Evolutionary conservation across 1,140 invertebrate genomes (phyloP).

Genomic region (Listronotus oregonensis): DNA sequence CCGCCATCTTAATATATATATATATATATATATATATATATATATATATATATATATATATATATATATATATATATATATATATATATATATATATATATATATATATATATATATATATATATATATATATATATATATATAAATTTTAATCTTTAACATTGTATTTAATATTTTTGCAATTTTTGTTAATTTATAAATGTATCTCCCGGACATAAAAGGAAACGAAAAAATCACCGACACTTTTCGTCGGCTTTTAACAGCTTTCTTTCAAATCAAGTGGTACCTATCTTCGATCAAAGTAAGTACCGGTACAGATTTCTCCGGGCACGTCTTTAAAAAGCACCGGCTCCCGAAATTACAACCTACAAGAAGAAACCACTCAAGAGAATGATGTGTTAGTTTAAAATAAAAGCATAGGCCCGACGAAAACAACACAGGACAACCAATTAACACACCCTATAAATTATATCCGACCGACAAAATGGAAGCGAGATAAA

Average conservation of each 20-base stretch:
- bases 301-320: constrained; percentile 35
- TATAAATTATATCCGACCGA: constrained; percentile 44
- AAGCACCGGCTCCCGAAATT: constrained; percentile 42
- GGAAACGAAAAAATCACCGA: background rate
- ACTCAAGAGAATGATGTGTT: constrained; percentile 46
- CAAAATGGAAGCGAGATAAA: constrained; percentile 36
- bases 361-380: constrained; percentile 43
- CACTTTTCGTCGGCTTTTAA: constrained; percentile 8
- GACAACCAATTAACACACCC: constrained; percentile 43
- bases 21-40: no score
- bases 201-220: no score
- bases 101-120: no score
- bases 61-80: no score
- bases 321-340: constrained; percentile 24
- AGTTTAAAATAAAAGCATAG: constrained; percentile 47
- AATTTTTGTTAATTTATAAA: no score
- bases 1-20: no score
- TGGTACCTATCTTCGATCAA: constrained; percentile 31
- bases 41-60: no score
- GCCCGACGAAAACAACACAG: constrained; percentile 46
- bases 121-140: no score
- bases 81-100: no score
- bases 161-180: no score
- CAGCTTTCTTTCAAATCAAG: constrained; percentile 22
- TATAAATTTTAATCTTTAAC: no score